Evolutionary conservation across 2,888 invertebrate genomes (phyloP).

Genomic region (Thymelicus sylvestris): DNA sequence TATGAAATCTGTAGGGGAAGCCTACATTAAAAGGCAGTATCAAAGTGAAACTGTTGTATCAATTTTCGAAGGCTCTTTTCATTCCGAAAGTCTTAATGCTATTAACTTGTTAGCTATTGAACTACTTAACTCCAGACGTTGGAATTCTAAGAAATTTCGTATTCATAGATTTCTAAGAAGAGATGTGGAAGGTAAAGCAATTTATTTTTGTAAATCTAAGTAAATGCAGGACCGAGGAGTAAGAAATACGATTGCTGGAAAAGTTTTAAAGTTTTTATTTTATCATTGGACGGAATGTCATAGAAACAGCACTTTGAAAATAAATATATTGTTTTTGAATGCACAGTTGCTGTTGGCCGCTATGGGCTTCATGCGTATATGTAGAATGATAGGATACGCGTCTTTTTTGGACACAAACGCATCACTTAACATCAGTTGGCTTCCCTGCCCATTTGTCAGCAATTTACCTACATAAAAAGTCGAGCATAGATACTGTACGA

Average conservation of each 20-base stretch:
- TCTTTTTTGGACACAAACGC: too few relatives aligned
- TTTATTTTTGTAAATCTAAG: conserved; percentile 15
- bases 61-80: conserved; percentile 17
- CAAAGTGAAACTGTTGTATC: conserved; percentile 1
- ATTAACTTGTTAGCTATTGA: conserved; percentile 29
- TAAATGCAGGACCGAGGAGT: neutral
- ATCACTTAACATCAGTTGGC: too few relatives aligned
- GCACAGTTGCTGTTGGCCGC: too few relatives aligned
- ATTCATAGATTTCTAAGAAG: conserved; percentile 18
- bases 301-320: too few relatives aligned
- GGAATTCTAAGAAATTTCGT: conserved; percentile 13
- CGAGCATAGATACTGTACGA: neutral
- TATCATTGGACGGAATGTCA: too few relatives aligned
- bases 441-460: too few relatives aligned
- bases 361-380: too few relatives aligned
- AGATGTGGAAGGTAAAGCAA: conserved; percentile 7
- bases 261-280: too few relatives aligned
- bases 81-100: conserved; percentile 24
- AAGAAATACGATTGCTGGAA: neutral
- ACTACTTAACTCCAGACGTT: conserved; percentile 24
- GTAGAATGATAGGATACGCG: too few relatives aligned
- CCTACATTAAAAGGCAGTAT: neutral
- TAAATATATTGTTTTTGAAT: too few relatives aligned
- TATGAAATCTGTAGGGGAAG: conserved; percentile 49
- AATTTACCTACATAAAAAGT: too few relatives aligned